Evolutionary conservation across 37 sponge, comb jelly and placozoan species (phyloP).

Genomic region (Petrosia ficiformis): DNA sequence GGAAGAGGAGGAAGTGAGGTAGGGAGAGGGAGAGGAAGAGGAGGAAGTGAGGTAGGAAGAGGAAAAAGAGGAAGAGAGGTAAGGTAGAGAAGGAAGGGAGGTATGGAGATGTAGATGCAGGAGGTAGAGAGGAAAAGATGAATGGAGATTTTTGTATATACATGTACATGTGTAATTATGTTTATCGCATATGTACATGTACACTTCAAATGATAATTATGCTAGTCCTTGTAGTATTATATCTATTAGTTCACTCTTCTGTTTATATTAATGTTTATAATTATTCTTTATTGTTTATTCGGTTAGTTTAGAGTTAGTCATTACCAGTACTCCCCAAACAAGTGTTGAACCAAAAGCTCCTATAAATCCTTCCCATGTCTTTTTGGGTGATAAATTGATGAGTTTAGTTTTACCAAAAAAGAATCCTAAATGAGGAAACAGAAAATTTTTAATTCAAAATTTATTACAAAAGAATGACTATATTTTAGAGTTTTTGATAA

Average conservation of each 20-base stretch:
- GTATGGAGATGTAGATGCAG: too few species aligned
- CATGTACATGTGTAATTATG: too few species aligned
- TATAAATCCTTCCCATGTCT: slow-evolving; percentile 99
- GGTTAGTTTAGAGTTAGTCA: too few species aligned
- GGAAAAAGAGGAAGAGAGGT: too few species aligned
- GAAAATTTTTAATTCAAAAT: neutral
- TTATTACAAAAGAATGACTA: too few species aligned
- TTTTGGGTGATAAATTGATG: slow-evolving; percentile 96
- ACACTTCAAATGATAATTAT: neutral
- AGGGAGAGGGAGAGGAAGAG: too few species aligned
- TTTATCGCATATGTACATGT: neutral
- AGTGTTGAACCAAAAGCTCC: slow-evolving; percentile 85
- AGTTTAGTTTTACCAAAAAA: slow-evolving; percentile 91
- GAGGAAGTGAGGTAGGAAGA: too few species aligned
- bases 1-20: too few species aligned
- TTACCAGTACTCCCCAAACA: slow-evolving; percentile 81
- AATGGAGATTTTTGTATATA: too few species aligned
- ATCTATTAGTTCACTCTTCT: neutral
- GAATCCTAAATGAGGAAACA: slow-evolving; percentile 56
- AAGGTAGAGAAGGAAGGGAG: too few species aligned
- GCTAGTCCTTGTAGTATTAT: neutral
- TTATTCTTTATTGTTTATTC: neutral
- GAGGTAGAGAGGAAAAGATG: too few species aligned
- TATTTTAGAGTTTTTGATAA: too few species aligned
- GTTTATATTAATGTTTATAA: neutral